Base-by-base conservation (phyloP, 2,888 invertebrate genomes). In the Acanthosepion esculentum region DNA sequence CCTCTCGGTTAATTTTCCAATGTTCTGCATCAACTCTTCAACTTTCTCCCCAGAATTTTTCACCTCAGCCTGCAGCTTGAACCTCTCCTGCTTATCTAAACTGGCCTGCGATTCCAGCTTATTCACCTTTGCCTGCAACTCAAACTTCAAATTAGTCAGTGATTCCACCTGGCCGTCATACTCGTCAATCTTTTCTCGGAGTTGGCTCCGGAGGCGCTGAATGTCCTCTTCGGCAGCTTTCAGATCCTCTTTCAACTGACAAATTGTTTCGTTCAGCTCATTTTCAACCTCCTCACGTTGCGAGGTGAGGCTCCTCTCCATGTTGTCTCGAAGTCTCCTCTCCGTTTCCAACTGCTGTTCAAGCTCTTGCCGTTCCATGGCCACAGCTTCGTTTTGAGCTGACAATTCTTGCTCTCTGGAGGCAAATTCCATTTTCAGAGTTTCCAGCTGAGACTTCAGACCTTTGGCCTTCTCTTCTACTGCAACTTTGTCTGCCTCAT, bases 261-360 rank as follows among this genome's bases (percentile, higher is more conserved):
- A 12, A 92, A 92, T 50, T 10, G 26, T 92, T 29, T 92, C 92
- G 4, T n/a, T 53, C 48, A 93, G 50, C 50, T 93, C 93, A 0
- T 93, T 23, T 93, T 48, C 48, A 50, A 53, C 53, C 53, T 93
- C 93, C 48, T 93, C 93, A 18, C 50, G 93, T 93, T 93, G 93
- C n/a, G 93, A 93, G 29, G 53, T 53, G 29, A 93, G 53, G 29
- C 18, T 48, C 53, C n/a, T 48, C 15, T 93, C 93, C 20, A 53
- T n/a, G 20, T 53, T 93, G 23, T 93, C 93, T 7, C 93, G 50
- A 3, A 93, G 50, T 48, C 93, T 93, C 53, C 48, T 48, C 10
- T 93, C 93, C 3, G 53, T 53, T n/a, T 53, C 93, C 48, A 93
- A 53, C 26, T 93, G 50, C 29, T 53, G 93, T 50, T 93, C 93